Conservation (phyloP, 2,888 invertebrate species). For the Macaria liturata region DNA sequence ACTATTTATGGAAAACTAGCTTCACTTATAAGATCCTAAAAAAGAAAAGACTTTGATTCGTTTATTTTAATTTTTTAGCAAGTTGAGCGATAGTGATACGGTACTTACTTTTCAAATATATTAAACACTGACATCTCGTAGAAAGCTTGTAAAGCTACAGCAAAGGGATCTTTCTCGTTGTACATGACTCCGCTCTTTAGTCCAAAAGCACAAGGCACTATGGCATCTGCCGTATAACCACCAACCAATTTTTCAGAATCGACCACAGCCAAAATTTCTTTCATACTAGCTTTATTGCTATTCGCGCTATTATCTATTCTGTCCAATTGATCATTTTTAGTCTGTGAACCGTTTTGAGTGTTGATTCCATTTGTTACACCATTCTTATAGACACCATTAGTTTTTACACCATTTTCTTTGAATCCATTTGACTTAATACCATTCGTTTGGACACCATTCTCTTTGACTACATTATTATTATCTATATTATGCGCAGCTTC, state of each 20-base stretch:
- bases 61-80: too few species aligned
- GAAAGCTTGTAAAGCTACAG: conserved; percentile 72
- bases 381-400: conserved; percentile 7
- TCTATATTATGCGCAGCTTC: neutral
- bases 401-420: neutral
- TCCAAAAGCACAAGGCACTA: conserved; percentile 77
- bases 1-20: too few species aligned
- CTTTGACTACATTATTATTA: neutral
- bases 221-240: conserved; percentile 76
- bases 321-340: neutral
- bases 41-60: too few species aligned
- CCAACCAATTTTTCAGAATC: conserved; percentile 69
- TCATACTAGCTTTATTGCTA: conserved; percentile 19
- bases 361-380: conserved; percentile 1
- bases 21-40: too few species aligned
- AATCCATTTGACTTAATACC: conserved; percentile 2
- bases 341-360: conserved; percentile 1
- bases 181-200: conserved; percentile 74
- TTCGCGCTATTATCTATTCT: conserved; percentile 6
- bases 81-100: too few species aligned
- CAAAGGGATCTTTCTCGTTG: conserved; percentile 68
- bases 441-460: conserved; percentile 4
- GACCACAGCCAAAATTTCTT: conserved; percentile 42
- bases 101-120: conserved; percentile 74
- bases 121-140: conserved; percentile 70